Evolutionary conservation across 2,113 vertebrate species (phyloP).

Genomic region (Hippopotamus amphibius): DNA sequence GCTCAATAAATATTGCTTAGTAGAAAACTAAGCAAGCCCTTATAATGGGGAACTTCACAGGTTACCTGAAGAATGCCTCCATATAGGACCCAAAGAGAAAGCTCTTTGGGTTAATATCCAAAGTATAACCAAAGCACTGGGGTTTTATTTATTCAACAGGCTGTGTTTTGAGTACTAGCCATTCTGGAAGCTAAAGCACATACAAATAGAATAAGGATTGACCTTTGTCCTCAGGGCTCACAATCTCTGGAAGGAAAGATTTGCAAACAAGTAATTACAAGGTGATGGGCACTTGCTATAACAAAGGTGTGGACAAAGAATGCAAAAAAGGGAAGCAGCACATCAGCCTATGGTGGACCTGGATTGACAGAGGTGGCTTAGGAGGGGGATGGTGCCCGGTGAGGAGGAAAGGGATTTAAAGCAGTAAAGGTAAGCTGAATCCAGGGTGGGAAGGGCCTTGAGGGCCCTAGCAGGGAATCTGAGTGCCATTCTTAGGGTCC

Average conservation of each 20-base stretch:
- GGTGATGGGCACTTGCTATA: not conserved
- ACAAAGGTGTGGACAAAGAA: not conserved
- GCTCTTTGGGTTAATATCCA: not conserved
- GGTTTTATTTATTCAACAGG: not conserved
- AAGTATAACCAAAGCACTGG: not conserved
- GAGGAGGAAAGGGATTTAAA: not conserved
- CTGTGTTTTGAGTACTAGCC: not conserved
- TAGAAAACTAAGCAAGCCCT: not conserved
- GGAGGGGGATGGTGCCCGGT: not conserved
- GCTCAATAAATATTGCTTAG: not conserved
- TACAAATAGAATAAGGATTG: not conserved
- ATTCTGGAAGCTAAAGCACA: not conserved
- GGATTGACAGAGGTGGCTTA: not conserved
- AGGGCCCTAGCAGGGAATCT: not conserved
- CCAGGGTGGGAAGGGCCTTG: not conserved
- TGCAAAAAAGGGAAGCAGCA: not conserved
- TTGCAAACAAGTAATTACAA: not conserved
- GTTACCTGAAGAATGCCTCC: not conserved
- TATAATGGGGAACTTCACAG: not conserved
- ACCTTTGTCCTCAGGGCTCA: not conserved
- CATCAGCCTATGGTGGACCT: not conserved
- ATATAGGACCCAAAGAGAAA: not conserved
- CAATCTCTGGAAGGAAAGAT: not conserved
- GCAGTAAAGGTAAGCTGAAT: not conserved
- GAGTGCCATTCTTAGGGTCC: not conserved